Conservation (phyloP, 2,888 invertebrate species). For the Coremacera marginata region DNA sequence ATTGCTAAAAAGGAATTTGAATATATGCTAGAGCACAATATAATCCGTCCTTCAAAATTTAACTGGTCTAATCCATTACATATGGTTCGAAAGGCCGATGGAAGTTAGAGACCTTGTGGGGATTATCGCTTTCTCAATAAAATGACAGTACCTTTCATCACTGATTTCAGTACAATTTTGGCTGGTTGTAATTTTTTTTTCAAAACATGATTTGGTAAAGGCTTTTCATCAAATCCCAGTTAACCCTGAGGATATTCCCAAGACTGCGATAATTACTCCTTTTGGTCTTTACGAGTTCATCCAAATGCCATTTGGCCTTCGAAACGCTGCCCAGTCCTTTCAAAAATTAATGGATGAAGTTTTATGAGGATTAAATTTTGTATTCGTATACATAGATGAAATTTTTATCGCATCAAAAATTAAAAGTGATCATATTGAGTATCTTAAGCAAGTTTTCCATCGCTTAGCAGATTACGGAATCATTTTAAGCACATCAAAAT, state of each 20-base stretch:
- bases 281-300: constrained; percentile 30
- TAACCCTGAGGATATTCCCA: constrained; percentile 26
- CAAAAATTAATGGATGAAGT: constrained; percentile 37
- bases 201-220: too few relatives aligned
- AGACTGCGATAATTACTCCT: constrained; percentile 30
- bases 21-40: too few relatives aligned
- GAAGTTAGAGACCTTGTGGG: too few relatives aligned
- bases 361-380: constrained; percentile 17
- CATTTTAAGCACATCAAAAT: too few relatives aligned
- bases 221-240: constrained; percentile 33
- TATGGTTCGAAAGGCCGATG: too few relatives aligned
- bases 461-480: not conserved
- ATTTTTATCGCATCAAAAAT: not conserved
- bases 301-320: constrained; percentile 33
- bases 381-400: constrained; percentile 32
- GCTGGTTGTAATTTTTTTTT: too few relatives aligned
- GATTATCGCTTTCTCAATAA: too few relatives aligned
- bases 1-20: too few relatives aligned
- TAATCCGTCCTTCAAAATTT: too few relatives aligned
- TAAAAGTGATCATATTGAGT: not conserved
- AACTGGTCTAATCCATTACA: too few relatives aligned
- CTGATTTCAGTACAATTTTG: too few relatives aligned
- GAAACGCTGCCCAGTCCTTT: constrained; percentile 37
- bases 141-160: too few relatives aligned
- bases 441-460: not conserved